These are phyloP conservation scores for Hipposideros armiger DNA, from an alignment of 2,113 vertebrate genomes.

Conservation along the genomic window DNA sequence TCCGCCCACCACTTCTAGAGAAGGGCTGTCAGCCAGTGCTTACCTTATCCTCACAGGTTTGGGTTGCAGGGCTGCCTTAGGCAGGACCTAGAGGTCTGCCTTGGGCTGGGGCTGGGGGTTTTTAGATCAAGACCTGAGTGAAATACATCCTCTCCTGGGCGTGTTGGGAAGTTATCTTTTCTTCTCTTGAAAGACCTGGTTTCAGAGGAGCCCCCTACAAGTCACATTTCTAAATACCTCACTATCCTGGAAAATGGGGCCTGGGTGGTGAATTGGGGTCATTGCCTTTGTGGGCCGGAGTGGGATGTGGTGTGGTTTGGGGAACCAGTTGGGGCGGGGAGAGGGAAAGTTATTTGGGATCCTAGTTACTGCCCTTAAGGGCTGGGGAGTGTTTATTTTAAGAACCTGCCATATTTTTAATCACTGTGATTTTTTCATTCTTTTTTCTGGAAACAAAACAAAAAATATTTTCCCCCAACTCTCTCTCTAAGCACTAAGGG, in stretches of 20 bases:
- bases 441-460: constrained; percentile 48
- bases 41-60: not conserved
- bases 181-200: constrained; percentile 14
- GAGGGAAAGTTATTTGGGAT: constrained; percentile 37
- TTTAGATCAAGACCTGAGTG: not conserved
- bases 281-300: constrained; percentile 48
- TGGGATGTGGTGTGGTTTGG: not conserved
- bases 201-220: constrained; percentile 54
- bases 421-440: constrained; percentile 84
- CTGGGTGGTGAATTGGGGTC: constrained; percentile 62
- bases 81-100: not conserved
- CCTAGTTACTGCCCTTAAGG: constrained; percentile 63
- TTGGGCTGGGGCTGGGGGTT: not conserved
- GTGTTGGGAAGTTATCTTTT: not conserved
- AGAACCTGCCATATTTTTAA: constrained; percentile 81
- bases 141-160: not conserved
- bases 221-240: constrained; percentile 78
- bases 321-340: not conserved
- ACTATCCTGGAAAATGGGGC: constrained; percentile 74
- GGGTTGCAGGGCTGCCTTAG: not conserved
- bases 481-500: constrained; percentile 79
- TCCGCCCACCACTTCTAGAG: not conserved
- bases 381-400: constrained; percentile 72
- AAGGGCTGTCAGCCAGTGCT: not conserved
- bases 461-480: not conserved